phyloP scores from a whole-genome alignment of 2,888 invertebrate genomes.

The Pseudeuparius sepicola region DNA sequence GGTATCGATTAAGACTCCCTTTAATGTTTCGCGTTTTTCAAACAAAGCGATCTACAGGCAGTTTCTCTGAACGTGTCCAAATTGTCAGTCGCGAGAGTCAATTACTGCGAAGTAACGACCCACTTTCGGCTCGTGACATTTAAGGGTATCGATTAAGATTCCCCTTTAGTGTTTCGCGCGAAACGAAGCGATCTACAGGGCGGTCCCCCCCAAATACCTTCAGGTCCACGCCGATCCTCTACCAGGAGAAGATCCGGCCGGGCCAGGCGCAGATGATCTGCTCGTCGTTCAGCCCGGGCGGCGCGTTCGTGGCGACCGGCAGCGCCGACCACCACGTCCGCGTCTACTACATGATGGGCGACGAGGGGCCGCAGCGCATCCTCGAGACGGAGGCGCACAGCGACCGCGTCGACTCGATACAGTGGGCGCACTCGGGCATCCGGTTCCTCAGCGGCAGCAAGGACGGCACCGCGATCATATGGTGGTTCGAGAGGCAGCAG shows the following conservation, averaged over 20 bases:
- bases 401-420: conserved; percentile 91
- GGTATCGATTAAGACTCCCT: too few relatives aligned
- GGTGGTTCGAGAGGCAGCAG: conserved; percentile 82
- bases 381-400: conserved; percentile 71
- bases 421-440: conserved; percentile 84
- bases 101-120: too few relatives aligned
- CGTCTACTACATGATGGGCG: conserved; percentile 73
- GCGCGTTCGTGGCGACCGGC: conserved; percentile 85
- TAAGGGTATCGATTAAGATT: too few relatives aligned
- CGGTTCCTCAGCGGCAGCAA: conserved; percentile 90
- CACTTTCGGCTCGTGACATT: too few relatives aligned
- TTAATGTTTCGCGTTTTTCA: too few relatives aligned
- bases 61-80: too few relatives aligned
- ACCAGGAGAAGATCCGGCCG: conserved; percentile 84
- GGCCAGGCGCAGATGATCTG: conserved; percentile 95
- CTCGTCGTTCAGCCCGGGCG: conserved; percentile 80
- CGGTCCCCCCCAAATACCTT: too few relatives aligned
- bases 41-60: too few relatives aligned
- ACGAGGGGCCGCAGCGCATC: conserved; percentile 67
- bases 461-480: conserved; percentile 90
- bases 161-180: too few relatives aligned
- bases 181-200: too few relatives aligned
- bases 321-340: conserved; percentile 90
- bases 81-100: too few relatives aligned
- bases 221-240: conserved; percentile 80